Evolutionary conservation across 1,140 invertebrate species (phyloP).

Genomic region (Bombus soroeensis): DNA sequence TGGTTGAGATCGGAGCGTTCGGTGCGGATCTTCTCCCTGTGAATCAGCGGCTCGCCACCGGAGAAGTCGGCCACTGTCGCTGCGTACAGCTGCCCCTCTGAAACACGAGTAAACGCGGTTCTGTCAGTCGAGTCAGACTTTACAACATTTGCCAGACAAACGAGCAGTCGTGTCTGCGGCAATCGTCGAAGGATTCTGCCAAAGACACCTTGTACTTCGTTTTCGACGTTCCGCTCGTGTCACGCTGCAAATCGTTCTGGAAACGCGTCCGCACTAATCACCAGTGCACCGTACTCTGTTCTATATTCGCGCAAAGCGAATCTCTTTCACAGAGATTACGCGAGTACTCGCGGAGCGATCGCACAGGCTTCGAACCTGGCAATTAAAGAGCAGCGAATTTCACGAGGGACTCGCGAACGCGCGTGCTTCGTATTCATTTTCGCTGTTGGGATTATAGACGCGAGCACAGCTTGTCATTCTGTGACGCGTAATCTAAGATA

Average conservation of each 20-base stretch:
- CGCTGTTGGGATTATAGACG: constrained; percentile 6
- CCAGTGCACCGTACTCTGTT: neutral
- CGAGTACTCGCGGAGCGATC: neutral
- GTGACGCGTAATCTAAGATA: neutral
- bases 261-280: constrained; percentile 23
- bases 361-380: neutral
- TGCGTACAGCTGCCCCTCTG: constrained; percentile 94
- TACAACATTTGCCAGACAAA: neutral
- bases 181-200: neutral
- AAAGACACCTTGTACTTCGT: neutral
- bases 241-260: constrained; percentile 40
- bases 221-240: neutral
- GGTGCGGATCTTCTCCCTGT: constrained; percentile 92
- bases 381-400: constrained; percentile 44
- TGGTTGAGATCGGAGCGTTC: constrained; percentile 91
- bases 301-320: neutral
- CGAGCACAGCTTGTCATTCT: neutral
- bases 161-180: neutral
- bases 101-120: constrained; percentile 68
- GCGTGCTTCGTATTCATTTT: constrained; percentile 2
- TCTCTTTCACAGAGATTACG: neutral
- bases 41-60: constrained; percentile 95
- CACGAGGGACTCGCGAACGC: neutral
- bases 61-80: constrained; percentile 98
- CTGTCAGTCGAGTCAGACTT: constrained; percentile 41